phyloP scores from a whole-genome alignment of 2,797 vertebrate species.

The Rhincodon typus region DNA sequence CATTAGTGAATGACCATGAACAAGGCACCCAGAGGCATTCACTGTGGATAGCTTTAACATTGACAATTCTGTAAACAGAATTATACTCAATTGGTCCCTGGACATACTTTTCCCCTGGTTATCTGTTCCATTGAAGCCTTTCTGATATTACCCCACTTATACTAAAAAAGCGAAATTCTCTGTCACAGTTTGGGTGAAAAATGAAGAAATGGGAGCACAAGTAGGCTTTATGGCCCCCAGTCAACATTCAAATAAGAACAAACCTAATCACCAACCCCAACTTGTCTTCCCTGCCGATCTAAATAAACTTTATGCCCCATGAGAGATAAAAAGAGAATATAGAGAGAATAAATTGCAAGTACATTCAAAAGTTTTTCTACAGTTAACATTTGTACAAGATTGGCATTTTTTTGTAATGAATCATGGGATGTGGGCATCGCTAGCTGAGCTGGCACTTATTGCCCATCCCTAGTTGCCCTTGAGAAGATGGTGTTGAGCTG shows the following conservation, averaged over 20 bases:
- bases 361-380: background rate
- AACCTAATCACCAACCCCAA: background rate
- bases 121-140: background rate
- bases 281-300: background rate
- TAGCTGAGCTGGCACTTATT: no score
- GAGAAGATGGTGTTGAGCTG: no score
- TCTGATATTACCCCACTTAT: background rate
- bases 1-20: background rate
- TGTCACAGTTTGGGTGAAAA: background rate
- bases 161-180: background rate
- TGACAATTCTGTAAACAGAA: background rate
- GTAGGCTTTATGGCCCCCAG: background rate
- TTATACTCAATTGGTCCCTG: background rate
- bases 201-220: background rate
- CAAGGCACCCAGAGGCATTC: background rate
- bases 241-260: background rate
- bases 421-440: no score
- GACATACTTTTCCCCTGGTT: background rate
- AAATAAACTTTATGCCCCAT: background rate
- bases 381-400: background rate
- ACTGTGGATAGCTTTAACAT: background rate
- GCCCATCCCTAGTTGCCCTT: no score
- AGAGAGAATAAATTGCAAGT: background rate
- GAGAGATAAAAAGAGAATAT: background rate
- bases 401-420: no score